Conservation (phyloP, 2,797 vertebrate species). For the Benthosema pterotum region DNA sequence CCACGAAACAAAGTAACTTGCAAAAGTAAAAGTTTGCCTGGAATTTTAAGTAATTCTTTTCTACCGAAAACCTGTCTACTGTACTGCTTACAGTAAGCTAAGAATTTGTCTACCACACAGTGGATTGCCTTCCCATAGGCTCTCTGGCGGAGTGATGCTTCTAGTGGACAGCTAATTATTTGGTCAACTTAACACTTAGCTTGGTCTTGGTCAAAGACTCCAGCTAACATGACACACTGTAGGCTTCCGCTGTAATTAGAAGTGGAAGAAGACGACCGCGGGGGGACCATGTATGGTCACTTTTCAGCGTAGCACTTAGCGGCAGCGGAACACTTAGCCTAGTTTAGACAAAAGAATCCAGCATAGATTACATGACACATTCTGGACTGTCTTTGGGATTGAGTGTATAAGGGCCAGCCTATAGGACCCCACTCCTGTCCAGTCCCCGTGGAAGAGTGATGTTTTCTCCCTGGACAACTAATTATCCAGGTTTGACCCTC, state of each 20-base stretch:
- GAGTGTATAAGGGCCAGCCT: slow-evolving; percentile 59
- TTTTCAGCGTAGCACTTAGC: slow-evolving; percentile 44
- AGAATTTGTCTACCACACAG: slow-evolving; percentile 21
- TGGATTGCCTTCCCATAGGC: slow-evolving; percentile 25
- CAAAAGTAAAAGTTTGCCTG: not conserved
- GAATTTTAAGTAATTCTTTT: slow-evolving; percentile 17
- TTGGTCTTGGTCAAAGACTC: slow-evolving; percentile 52
- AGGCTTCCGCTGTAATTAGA: slow-evolving; percentile 53
- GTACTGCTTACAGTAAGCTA: not conserved
- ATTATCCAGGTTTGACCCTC: slow-evolving; percentile 93
- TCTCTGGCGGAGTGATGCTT: slow-evolving; percentile 34
- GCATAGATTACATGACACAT: slow-evolving; percentile 67
- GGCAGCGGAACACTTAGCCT: slow-evolving; percentile 40
- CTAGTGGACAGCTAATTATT: slow-evolving; percentile 62
- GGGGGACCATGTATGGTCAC: not conserved
- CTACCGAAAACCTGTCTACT: not conserved
- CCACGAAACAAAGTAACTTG: not conserved
- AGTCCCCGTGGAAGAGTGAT: slow-evolving; percentile 72
- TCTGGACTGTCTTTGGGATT: slow-evolving; percentile 64
- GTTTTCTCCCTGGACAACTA: slow-evolving; percentile 88
- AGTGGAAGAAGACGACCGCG: slow-evolving; percentile 21
- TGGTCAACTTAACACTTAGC: slow-evolving; percentile 36
- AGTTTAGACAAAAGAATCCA: slow-evolving; percentile 52
- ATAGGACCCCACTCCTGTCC: slow-evolving; percentile 64
- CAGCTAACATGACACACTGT: slow-evolving; percentile 48